Conservation (phyloP, 2,797 vertebrate genomes). For the Sarcoramphus papa region DNA sequence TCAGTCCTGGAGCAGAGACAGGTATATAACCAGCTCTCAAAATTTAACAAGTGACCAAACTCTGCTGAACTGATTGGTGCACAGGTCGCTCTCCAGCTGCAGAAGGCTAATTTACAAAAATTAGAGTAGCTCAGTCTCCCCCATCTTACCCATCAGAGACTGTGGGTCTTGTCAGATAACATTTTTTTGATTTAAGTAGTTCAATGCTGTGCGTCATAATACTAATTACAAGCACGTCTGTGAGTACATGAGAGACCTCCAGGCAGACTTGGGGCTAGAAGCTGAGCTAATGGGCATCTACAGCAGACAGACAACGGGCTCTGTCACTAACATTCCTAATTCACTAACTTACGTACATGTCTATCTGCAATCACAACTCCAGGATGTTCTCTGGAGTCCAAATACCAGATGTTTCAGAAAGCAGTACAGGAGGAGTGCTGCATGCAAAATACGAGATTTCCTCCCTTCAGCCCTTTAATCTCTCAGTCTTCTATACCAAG, state of each 20-base stretch:
- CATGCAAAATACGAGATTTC: neutral
- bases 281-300: neutral
- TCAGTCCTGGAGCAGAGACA: neutral
- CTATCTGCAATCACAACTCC: neutral
- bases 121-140: neutral
- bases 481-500: neutral
- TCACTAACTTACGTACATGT: neutral
- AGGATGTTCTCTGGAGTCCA: conserved; percentile 9
- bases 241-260: neutral
- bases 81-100: neutral
- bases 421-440: neutral
- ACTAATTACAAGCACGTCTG: neutral
- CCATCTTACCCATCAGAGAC: neutral
- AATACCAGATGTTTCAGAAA: conserved; percentile 12
- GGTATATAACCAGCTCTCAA: neutral
- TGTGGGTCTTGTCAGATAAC: neutral
- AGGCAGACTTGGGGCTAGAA: neutral
- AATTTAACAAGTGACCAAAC: neutral
- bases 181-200: neutral
- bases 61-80: neutral
- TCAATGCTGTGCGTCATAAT: neutral
- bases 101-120: neutral
- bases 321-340: neutral
- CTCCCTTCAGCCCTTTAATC: conserved; percentile 31
- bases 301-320: neutral